These are phyloP conservation scores for Himalopsyche tibetana DNA, from an alignment of 2,888 invertebrate genomes.

Conservation along the genomic window DNA sequence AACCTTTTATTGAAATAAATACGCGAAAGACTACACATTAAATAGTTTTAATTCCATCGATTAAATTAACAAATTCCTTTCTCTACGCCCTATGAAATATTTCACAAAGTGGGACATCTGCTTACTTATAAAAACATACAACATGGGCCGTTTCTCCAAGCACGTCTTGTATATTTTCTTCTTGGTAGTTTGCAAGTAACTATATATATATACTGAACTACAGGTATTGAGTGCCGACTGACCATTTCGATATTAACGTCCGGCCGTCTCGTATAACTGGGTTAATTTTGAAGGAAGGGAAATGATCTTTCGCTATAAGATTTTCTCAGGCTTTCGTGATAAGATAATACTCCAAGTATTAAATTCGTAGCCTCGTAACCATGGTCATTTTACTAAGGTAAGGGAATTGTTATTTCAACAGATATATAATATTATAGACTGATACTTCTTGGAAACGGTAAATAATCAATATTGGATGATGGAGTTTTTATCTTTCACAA, in stretches of 20 bases:
- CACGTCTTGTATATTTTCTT: background rate
- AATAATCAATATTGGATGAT: no score
- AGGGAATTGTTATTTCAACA: background rate
- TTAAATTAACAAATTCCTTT: no score
- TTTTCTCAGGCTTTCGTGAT: slow-evolving; percentile 33
- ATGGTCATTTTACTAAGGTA: background rate
- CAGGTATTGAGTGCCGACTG: background rate
- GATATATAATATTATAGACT: no score
- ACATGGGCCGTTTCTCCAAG: slow-evolving; percentile 4
- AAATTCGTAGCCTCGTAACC: slow-evolving; percentile 1
- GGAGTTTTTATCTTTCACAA: no score
- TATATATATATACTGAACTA: background rate
- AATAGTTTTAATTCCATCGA: no score
- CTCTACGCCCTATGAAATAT: no score
- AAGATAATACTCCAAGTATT: slow-evolving; percentile 11
- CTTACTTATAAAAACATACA: background rate
- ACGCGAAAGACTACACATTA: no score
- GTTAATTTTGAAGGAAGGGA: slow-evolving; percentile 29
- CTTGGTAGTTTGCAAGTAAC: background rate
- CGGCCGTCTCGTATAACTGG: slow-evolving; percentile 23
- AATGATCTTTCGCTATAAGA: slow-evolving; percentile 13
- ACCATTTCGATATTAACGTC: slow-evolving; percentile 8
- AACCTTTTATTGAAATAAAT: no score
- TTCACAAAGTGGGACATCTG: no score
- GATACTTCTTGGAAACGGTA: no score